Evolutionary conservation across 2,888 invertebrate species (phyloP), one percentile per base, ranked within the genome.

Genomic region (Uloborus plumipes): DNA sequence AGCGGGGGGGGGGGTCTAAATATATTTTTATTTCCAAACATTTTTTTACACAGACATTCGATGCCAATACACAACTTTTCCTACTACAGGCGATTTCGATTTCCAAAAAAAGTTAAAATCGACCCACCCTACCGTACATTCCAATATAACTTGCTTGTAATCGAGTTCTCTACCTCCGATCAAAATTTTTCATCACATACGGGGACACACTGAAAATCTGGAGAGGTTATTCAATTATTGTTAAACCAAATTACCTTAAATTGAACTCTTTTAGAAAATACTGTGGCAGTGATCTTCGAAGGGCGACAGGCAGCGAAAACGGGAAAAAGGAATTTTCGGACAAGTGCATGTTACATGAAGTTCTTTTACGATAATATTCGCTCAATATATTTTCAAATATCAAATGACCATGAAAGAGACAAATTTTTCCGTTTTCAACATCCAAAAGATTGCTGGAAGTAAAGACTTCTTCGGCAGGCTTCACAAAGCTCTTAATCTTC

Each of bases 371-470:
- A 49, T 47, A 80, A 47, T 39, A 74, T 4, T 51, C 31, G 11
- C 66, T 69, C 14, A 80, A 22, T 20, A 49, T 14, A 20, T 55
- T 65, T 31, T 67, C 47, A 11, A 73, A n/a, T 11, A 80, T 73
- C 26, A 80, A n/a, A 14, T 80, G 73, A 22, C 80, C 80, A 18
- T 80, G 80, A 18, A 80, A 69, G 18, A 69, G 16, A n/a, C 73
- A 73, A 0, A 47, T 66, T 13, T 55, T 61, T 39, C 73, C 73
- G 2, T 61, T 61, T 31, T 80, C 73, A 9, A 74, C 69, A 11
- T 62, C 13, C 2, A 14, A 15, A n/a, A 80, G 39, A 0, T 39
- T 50, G n/a, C 66, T 51, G 1, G 22, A 4, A 0, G 22, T 20
- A 18, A 80, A 74, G 13, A 51, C 49, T 4, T 22, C 47, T 3